Evolutionary conservation across 37 sponge, comb jelly and placozoan species (phyloP).

Genomic region (Dysidea cf. avara): DNA sequence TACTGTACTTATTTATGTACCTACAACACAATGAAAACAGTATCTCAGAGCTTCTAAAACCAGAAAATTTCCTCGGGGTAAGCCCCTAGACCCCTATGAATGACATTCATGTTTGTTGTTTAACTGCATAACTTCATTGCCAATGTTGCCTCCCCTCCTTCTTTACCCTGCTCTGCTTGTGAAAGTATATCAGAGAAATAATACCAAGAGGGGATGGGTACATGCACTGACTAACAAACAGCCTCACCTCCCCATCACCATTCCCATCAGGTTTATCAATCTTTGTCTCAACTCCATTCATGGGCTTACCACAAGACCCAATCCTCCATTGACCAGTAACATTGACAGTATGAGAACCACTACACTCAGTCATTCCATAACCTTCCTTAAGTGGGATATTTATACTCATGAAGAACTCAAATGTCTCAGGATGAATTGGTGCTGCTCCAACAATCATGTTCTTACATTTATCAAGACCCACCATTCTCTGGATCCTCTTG

Average conservation of each 20-base stretch:
- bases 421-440: constrained; percentile 52
- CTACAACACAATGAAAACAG: too few species aligned
- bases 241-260: constrained; percentile 85
- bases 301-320: constrained; percentile 63
- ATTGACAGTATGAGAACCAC: constrained; percentile 41
- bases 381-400: constrained; percentile 64
- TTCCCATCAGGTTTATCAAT: constrained; percentile 72
- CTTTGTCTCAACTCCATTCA: constrained; percentile 59
- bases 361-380: constrained; percentile 76
- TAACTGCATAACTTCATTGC: too few species aligned
- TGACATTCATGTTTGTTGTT: too few species aligned
- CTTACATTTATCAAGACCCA: constrained; percentile 26
- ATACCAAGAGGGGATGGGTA: too few species aligned
- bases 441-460: constrained; percentile 59
- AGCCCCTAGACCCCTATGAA: too few species aligned
- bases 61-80: too few species aligned
- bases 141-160: too few species aligned
- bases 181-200: too few species aligned
- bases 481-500: constrained; percentile 9
- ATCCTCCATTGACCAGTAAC: constrained; percentile 44
- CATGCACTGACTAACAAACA: neutral
- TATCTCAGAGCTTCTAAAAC: too few species aligned
- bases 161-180: too few species aligned
- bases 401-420: constrained; percentile 75
- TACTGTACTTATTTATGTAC: too few species aligned